Conservation (phyloP, 1,140 invertebrate genomes). For the Drosophila trapezifrons region DNA sequence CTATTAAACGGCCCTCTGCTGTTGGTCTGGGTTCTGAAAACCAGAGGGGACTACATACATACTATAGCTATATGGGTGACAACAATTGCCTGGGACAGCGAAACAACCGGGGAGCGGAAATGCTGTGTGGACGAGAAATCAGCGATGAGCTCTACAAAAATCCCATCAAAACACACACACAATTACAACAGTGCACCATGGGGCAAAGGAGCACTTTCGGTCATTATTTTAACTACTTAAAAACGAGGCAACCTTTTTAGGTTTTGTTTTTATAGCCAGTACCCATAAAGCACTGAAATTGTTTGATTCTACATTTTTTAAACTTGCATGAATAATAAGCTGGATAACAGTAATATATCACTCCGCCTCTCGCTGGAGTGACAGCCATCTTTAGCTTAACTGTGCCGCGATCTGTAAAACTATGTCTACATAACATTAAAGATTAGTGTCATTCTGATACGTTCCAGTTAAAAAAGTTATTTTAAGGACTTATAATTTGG, state of each 20-base stretch:
- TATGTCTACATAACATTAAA: too few relatives aligned
- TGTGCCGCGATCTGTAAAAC: too few relatives aligned
- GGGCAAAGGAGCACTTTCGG: neutral
- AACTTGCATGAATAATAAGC: too few relatives aligned
- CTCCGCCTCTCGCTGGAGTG: too few relatives aligned
- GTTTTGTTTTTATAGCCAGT: neutral
- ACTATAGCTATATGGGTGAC: constrained; percentile 25
- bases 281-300: neutral
- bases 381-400: too few relatives aligned
- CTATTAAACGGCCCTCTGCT: neutral
- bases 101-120: constrained; percentile 33
- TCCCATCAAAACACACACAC: constrained; percentile 13
- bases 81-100: constrained; percentile 31
- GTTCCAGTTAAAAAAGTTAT: too few relatives aligned
- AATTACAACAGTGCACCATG: neutral
- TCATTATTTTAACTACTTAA: neutral
- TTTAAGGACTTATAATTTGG: too few relatives aligned
- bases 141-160: constrained; percentile 36
- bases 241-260: neutral
- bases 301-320: too few relatives aligned
- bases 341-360: too few relatives aligned
- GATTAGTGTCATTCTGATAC: too few relatives aligned
- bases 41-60: constrained; percentile 7
- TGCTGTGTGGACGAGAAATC: constrained; percentile 38
- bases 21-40: constrained; percentile 15